Evolutionary conservation across 2,797 vertebrate species (phyloP), one percentile per base, ranked within the genome.

Genomic region (Podarcis siculus): DNA sequence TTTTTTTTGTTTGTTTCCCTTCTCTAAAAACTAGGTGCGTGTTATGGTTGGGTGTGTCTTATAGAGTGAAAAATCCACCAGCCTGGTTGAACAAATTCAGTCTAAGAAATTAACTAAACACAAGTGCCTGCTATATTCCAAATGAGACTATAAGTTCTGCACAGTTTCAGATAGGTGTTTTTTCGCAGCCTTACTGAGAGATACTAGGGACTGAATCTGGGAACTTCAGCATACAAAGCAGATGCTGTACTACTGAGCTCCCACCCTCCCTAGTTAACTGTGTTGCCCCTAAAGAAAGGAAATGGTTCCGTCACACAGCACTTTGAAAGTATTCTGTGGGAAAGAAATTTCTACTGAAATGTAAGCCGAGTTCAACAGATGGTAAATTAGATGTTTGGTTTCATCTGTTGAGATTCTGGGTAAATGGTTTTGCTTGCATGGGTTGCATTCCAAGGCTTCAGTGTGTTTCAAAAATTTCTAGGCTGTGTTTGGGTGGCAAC

Each of bases 341-440:
- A 97, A 97, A 96, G 81, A 95, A 90, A 92, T 95, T 96, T 92
- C 92, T 95, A 92, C 78, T 90, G 92, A 95, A 95, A 96, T 92
- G 90, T 81, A 93, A 93, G 96, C 96, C 96, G 97, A 97, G 93
- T 93, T 95, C 97, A 97, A 97, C 94, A 97, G 91, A 96, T 84
- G 91, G 87, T 82, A 96, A 95, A 96, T 93, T 83, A 90, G 92
- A 96, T 95, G 89, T 94, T 96, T 89, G 92, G 95, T 96, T 95
- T 92, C 91, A 90, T 94, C 95, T 94, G 95, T 93, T 94, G 93
- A 95, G 95, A 96, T 96, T 94, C 91, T 96, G 92, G 92, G 92
- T 96, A 95, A 93, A 96, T 87, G 89, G 9, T 80, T 94, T 89
- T 95, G 92, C 19, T 3, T 94, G 94, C 94, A 95, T 95, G 94